Conservation (phyloP, 1,140 invertebrate species). For the Drosophila kurseongensis region DNA sequence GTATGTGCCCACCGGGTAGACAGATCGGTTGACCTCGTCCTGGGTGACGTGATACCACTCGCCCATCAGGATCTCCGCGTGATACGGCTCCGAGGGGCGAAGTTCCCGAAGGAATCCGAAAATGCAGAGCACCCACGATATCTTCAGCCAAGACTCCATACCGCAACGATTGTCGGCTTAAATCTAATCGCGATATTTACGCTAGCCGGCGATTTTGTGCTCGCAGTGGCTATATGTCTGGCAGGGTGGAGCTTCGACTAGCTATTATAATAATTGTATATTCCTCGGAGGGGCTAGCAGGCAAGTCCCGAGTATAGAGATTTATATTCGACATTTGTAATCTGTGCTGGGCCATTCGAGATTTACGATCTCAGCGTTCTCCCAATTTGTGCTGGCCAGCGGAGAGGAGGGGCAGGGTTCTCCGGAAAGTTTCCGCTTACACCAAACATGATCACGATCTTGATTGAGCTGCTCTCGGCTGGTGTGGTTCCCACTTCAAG, state of each 20-base stretch:
- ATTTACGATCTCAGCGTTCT: constrained; percentile 23
- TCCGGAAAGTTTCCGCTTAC: constrained; percentile 30
- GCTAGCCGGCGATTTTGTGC: background rate
- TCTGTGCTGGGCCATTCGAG: constrained; percentile 21
- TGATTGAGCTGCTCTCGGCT: constrained; percentile 14
- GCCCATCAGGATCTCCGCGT: constrained; percentile 89
- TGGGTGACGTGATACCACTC: constrained; percentile 89
- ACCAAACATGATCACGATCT: constrained; percentile 24
- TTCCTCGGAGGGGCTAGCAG: constrained; percentile 43
- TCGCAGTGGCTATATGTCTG: constrained; percentile 1
- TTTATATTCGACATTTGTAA: constrained; percentile 33
- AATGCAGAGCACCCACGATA: constrained; percentile 88
- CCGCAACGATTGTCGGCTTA: constrained; percentile 26
- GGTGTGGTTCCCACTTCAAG: constrained; percentile 21
- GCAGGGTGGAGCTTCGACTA: constrained; percentile 85
- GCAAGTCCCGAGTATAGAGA: constrained; percentile 25
- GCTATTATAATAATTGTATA: constrained; percentile 68
- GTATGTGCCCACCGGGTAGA: constrained; percentile 92
- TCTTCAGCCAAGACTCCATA: constrained; percentile 86
- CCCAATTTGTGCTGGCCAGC: background rate
- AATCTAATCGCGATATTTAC: constrained; percentile 52
- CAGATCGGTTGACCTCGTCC: constrained; percentile 85
- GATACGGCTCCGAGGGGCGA: constrained; percentile 91
- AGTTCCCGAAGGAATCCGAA: constrained; percentile 94
- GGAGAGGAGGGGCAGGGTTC: background rate